Base-by-base conservation (phyloP, 1,140 invertebrate genomes). In the Agrypnia vestita region DNA sequence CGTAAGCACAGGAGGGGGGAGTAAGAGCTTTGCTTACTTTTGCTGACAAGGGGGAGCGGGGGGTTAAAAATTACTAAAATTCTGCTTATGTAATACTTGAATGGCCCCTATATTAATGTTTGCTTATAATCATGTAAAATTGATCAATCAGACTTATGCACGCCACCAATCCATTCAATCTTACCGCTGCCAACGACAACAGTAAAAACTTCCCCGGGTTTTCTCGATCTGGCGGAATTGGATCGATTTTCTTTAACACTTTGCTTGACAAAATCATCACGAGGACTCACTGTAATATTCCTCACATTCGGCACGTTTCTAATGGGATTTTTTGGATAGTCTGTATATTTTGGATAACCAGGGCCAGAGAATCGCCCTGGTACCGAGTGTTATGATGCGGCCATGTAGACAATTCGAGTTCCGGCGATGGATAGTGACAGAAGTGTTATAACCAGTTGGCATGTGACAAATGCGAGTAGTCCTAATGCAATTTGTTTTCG, bases 111-210 rank as follows among this genome's bases (percentile, higher is more conserved):
- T n/a, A n/a, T n/a, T n/a, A n/a, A n/a, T n/a, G n/a, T n/a, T n/a
- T n/a, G n/a, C n/a, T n/a, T n/a, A n/a, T n/a, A n/a, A n/a, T n/a
- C n/a, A n/a, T n/a, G n/a, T n/a, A n/a, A n/a, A n/a, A n/a, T n/a
- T n/a, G n/a, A n/a, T 35, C 6, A 35, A 35, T 64, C 35, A 43
- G 21, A 4, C 3, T 64, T 64, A 21, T 64, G 17, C 17, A 64
- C 21, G 0, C 59, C 59, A 10, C 59, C 59, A 12, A 62, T 25
- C 59, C 59, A 62, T 62, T 62, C 59, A 43, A 62, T 62, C 59
- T 35, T 62, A 35, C 59, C 59, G 25, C 59, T 62, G 3, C 59
- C 59, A 11, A 62, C 59, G 8, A 62, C 25, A 12, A 62, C 25
- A 13, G 59, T 62, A 25, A 62, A 62, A 7, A 62, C 59, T 11